These are phyloP conservation scores for Acridotheres tristis DNA, from an alignment of 2,797 vertebrate species.

Conservation along the genomic window DNA sequence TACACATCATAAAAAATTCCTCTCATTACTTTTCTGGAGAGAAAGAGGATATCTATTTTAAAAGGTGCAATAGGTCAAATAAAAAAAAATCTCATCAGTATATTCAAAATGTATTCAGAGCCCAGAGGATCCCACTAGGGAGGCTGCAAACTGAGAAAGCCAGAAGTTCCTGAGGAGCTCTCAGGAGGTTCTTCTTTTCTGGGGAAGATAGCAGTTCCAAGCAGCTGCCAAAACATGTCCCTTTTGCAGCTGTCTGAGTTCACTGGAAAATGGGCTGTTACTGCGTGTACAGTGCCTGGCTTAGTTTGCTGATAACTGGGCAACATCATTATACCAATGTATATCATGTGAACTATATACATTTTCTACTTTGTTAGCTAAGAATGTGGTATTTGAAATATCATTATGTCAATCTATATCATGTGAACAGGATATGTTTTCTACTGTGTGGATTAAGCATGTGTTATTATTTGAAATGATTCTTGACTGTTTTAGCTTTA, in stretches of 20 bases:
- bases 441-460: neutral
- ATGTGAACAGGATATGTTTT: neutral
- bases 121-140: neutral
- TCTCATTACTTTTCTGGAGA: neutral
- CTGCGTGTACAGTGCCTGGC: neutral
- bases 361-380: neutral
- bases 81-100: neutral
- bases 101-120: neutral
- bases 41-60: neutral
- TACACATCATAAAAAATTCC: neutral
- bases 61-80: neutral
- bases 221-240: fast-evolving
- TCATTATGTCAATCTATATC: neutral
- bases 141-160: neutral
- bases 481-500: neutral
- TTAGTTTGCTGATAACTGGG: neutral
- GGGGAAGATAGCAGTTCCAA: neutral
- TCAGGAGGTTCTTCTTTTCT: neutral
- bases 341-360: neutral
- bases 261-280: neutral
- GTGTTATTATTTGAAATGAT: neutral
- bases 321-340: neutral
- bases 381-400: neutral
- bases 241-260: neutral
- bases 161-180: neutral